Evolutionary conservation across 2,888 invertebrate species (phyloP).

Genomic region (Drosophila atripex): DNA sequence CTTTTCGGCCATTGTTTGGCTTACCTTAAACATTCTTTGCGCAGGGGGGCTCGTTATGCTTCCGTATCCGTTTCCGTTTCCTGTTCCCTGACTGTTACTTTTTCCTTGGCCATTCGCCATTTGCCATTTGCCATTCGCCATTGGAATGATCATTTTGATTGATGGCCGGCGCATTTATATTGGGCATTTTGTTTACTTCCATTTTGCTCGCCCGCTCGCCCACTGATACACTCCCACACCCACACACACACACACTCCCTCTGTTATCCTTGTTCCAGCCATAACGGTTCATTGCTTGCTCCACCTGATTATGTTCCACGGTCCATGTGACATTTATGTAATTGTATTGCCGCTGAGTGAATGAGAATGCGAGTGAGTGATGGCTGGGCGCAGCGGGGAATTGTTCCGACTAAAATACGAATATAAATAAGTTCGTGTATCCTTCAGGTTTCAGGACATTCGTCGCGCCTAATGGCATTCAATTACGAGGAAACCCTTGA

Average conservation of each 20-base stretch:
- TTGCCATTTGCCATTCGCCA: conserved; percentile 62
- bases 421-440: background rate
- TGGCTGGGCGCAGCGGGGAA: conserved; percentile 12
- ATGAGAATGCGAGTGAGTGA: conserved; percentile 15
- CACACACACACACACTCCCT: background rate
- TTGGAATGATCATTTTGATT: conserved; percentile 66
- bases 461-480: conserved; percentile 23
- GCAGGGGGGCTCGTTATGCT: conserved; percentile 59
- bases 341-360: conserved; percentile 52
- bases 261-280: conserved; percentile 22
- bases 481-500: conserved; percentile 7
- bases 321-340: conserved; percentile 58
- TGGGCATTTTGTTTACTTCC: conserved; percentile 45
- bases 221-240: background rate
- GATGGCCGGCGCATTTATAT: conserved; percentile 66
- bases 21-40: conserved; percentile 50
- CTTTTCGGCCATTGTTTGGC: conserved; percentile 49
- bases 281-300: conserved; percentile 63
- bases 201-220: background rate
- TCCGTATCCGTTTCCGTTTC: conserved; percentile 62
- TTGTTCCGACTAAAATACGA: conserved; percentile 2
- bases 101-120: conserved; percentile 46
- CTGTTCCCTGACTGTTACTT: conserved; percentile 8
- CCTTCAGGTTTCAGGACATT: conserved; percentile 1
- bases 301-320: conserved; percentile 60